Base-by-base conservation (phyloP, 1,140 invertebrate species). In the Pseudomyrmex pallidus region DNA sequence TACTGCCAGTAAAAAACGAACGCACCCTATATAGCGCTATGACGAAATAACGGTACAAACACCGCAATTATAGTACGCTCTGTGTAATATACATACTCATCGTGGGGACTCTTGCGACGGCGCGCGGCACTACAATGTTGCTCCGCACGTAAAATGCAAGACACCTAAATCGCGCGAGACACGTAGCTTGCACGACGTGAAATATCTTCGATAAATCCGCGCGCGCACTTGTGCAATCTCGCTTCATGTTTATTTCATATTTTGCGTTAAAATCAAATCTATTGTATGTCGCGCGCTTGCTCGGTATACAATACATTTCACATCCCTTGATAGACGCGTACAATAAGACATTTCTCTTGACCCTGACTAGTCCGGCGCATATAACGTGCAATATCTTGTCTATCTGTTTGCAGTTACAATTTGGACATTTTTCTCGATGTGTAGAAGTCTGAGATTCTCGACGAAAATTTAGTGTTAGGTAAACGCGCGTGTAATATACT, bases 21-120 rank as follows among this genome's bases (percentile, higher is more conserved):
- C n/a, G n/a, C n/a, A n/a, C n/a, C n/a, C n/a, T 74, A 62, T 68
- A 74, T 22, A 62, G 56, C 44, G 22, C 46, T 13, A 48, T 68
- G 20, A 57, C 35, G 44, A 78, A 48, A 78, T 78, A 57, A 68
- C 35, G 57, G 74, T 68, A 68, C 64, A 68, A 78, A 68, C 68
- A 68, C 13, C 52, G 35, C 74, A 77, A 77, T 78, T 68, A 78
- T 57, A 68, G 52, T 48, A 56, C 52, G 52, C 64, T 35, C 10
- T 35, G 44, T 54, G 56, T 52, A 70, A 17, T 48, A 56, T 10
- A 56, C 17, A 48, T 13, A n/a, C 22, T 63, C 73, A 50, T 46
- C 25, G 15, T 44, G 7, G 46, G 7, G 46, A 74, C 46, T 50
- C 59, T 44, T 15, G 12, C 46, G 22, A 15, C 52, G 50, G 1